Base-by-base conservation (phyloP, 2,113 vertebrate species). In the Lophotis ruficrista region DNA sequence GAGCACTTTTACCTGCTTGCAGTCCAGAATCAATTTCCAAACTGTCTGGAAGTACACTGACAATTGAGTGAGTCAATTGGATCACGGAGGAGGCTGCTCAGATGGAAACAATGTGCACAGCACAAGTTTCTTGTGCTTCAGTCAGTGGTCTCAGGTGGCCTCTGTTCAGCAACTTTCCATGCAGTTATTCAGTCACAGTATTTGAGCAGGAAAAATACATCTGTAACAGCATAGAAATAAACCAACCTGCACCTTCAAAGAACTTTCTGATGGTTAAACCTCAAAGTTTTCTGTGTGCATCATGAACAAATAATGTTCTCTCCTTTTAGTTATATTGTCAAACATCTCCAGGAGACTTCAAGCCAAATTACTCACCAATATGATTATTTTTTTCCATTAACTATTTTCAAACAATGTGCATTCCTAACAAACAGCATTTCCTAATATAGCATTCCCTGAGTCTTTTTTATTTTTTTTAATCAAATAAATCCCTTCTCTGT, bases 351-450 rank as follows among this genome's bases (percentile, higher is more conserved):
- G 50, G 24, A 92, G 31, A 41, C 81, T 90, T 85, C 62, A 57
- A 85, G 53, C 18, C 88, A 88, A 41, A 77, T 66, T 81, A 86
- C 66, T 80, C 62, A 80, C 50, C 30, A 83, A 86, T n/a, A 72
- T 0, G 7, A 79, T 11, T 85, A 22, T 53, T 68, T 85, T 80
- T 76, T 81, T 64, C 82, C 75, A 83, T 88, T 76, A 93, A 79
- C 57, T 79, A 37, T 81, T 72, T 93, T 79, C 75, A 89, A 95
- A 93, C 47, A 87, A 80, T 37, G 37, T 41, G 45, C 53, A 65
- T 65, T 88, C 54, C 62, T 72, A 80, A 76, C 10, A 81, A 61
- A 82, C 79, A 79, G 23, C 33, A 64, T 71, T 84, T 94, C 57
- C 70, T 79, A 94, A 64, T 45, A 89, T 9, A 95, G 78, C 45